Percentiles rank a stretch among this genome's conserved stretches.
phyloP scores from a whole-genome alignment of 2,888 invertebrate species.

The Allygus modestus region DNA sequence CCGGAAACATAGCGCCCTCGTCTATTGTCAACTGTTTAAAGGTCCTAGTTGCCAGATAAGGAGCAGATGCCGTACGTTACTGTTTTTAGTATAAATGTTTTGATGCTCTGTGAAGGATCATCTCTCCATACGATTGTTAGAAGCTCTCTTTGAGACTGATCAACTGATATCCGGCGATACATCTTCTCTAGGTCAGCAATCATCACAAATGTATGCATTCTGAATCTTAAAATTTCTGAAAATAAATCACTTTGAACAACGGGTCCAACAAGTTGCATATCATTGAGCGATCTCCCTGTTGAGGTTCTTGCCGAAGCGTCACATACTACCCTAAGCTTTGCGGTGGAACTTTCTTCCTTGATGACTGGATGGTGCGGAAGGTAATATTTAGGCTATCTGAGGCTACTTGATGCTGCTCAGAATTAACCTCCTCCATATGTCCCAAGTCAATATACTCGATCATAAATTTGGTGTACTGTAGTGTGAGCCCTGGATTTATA shows the following conservation, averaged over 20 bases:
- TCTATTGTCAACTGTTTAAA: neutral
- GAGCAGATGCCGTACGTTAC: constrained; percentile 39
- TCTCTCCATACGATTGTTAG: constrained; percentile 61
- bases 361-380: constrained; percentile 16
- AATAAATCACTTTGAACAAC: constrained; percentile 15
- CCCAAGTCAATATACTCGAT: neutral
- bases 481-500: neutral
- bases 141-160: constrained; percentile 65
- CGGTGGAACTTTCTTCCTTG: constrained; percentile 28
- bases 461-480: constrained; percentile 39
- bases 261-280: neutral
- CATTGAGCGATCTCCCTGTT: constrained; percentile 5
- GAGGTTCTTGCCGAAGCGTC: constrained; percentile 28
- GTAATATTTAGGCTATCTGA: constrained; percentile 64
- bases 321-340: constrained; percentile 47
- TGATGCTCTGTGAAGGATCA: neutral
- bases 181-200: constrained; percentile 70
- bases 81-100: neutral
- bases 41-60: neutral
- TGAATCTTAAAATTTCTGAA: neutral
- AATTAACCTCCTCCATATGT: constrained; percentile 18
- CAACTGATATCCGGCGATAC: constrained; percentile 69
- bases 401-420: neutral
- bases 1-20: neutral
- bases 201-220: neutral